Conservation (phyloP, 2,888 invertebrate genomes). For the Cephonodes hylas region DNA sequence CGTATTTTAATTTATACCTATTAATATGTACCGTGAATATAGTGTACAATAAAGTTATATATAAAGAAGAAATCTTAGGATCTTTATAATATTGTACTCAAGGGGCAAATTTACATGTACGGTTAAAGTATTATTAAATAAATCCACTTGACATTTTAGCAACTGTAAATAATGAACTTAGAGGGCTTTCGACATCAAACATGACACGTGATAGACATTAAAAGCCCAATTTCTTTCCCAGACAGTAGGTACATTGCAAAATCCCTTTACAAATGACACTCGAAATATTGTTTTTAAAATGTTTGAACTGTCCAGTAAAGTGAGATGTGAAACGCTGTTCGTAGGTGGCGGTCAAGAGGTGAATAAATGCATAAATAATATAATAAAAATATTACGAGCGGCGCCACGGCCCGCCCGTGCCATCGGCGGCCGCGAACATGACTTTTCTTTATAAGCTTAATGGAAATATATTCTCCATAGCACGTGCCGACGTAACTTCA, state of each 20-base stretch:
- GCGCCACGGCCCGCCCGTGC: slow-evolving; percentile 7
- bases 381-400: slow-evolving; percentile 16
- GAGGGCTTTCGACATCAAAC: background rate
- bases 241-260: background rate
- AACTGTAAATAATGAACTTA: background rate
- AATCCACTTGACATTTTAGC: background rate
- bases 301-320: slow-evolving; percentile 10
- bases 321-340: slow-evolving; percentile 13
- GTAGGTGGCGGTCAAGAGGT: slow-evolving; percentile 18
- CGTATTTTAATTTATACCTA: no score
- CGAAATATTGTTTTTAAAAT: background rate
- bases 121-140: background rate
- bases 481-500: background rate
- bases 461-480: background rate
- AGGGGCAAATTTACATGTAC: no score
- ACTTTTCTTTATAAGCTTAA: slow-evolving; percentile 11
- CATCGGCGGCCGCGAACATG: background rate
- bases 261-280: background rate
- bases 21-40: no score
- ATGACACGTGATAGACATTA: background rate
- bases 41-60: no score
- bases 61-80: no score
- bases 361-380: slow-evolving; percentile 18
- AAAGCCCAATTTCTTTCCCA: background rate
- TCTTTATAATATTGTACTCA: no score